Base-by-base conservation (phyloP, 92 coral and sea anemone species). In the Parazoanthus atlanticus region DNA sequence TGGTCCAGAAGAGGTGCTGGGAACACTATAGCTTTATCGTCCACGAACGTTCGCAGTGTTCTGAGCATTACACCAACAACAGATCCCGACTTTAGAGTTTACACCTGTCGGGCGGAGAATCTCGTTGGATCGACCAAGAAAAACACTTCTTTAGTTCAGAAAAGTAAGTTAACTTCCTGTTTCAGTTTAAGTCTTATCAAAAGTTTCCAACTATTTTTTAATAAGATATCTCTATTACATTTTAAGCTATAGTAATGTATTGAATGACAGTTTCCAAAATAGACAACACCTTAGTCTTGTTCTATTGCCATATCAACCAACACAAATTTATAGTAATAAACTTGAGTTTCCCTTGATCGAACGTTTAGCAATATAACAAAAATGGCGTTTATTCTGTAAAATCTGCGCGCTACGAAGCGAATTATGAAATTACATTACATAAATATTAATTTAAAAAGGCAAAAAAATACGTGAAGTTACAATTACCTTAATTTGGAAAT, bases 41-140 rank as follows among this genome's bases (percentile, higher is more conserved):
- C 34, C 12, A 61, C 56, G 11, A 43, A 43, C 1, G 61, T 78
- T 2, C 82, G 29, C 6, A 81, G 85, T 64, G 34, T 9, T 2
- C 46, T 81, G 28, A 81, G 8, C 13, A 38, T 81, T 30, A 81
- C 47, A 12, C 85, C 52, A n/a, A 6, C 29, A 32, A 64, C 26
- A 33, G 32, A 8, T 0, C 33, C 85, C 5, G 74, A 81, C 32
- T 81, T 81, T 64, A 74, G 85, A 32, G 30, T 52, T 32, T 82
- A 82, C 86, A 82, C 86, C 86, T 82, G 86, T 17, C 70, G 3
- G 3, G 86, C 86, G 41, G 3, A 38, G n/a, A 82, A 82, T 66
- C 25, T 0, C 3, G 32, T 82, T 65, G 86, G 86, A 15, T 21
- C 21, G 19, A 17, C 58, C 0, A 15, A 25, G 11, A 82, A 66